Conservation (phyloP, 2,888 invertebrate genomes). For the Chirona hameri region DNA sequence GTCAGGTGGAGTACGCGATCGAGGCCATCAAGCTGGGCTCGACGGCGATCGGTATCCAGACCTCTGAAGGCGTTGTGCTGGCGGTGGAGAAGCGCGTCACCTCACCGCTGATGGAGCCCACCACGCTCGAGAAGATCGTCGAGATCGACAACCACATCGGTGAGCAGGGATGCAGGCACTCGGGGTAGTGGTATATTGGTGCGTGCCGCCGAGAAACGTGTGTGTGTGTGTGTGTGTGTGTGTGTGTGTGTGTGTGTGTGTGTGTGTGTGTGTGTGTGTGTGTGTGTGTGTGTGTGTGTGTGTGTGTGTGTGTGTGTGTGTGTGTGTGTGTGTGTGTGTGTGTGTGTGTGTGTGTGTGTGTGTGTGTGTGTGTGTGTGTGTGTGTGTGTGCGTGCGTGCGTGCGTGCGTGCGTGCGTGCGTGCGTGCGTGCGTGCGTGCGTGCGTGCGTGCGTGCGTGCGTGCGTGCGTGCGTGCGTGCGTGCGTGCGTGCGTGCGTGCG, state of each 20-base stretch:
- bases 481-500: too few species aligned
- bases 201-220: neutral
- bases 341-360: too few species aligned
- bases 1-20: conserved; percentile 98
- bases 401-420: too few species aligned
- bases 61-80: conserved; percentile 91
- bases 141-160: conserved; percentile 97
- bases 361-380: too few species aligned
- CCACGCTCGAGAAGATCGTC: conserved; percentile 97
- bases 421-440: too few species aligned
- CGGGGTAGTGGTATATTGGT: neutral
- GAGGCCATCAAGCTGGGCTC: conserved; percentile 99
- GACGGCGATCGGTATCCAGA: conserved; percentile 96
- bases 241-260: neutral
- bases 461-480: too few species aligned
- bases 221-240: neutral
- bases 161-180: conserved; percentile 43
- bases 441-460: too few species aligned
- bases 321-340: too few species aligned
- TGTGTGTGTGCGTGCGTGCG: too few species aligned
- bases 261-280: neutral
- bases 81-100: conserved; percentile 98
- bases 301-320: neutral
- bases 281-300: neutral
- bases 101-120: conserved; percentile 92